Base-by-base conservation (phyloP, 2,113 vertebrate species). In the Atherinomorus stipes region DNA sequence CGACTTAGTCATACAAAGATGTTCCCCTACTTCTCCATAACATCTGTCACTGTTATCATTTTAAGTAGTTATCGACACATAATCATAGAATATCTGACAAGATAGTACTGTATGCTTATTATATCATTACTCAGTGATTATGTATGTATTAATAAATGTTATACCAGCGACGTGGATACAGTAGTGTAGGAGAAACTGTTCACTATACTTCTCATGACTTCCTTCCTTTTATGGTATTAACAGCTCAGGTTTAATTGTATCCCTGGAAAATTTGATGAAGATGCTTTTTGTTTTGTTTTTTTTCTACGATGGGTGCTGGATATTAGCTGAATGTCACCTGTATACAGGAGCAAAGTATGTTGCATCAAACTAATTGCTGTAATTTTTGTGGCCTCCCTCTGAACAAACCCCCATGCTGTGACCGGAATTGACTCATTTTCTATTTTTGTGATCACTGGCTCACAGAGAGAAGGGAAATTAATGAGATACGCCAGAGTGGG, bases 181-280 rank as follows among this genome's bases (percentile, higher is more conserved):
- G 8, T 7, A 9, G 31, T 34, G 18, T 87, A 56, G 64, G 69
- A 50, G 44, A 47, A 71, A 83, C 84, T 61, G 63, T 22, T 79
- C 58, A 72, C 82, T 83, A 74, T 68, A 44, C 73, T 31, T 51
- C 52, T 67, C 63, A 19, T 85, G 82, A 84, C 54, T 78, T 76
- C 76, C 53, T 58, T 25, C 12, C 73, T 83, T 64, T 73, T 71
- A 47, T 69, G 25, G 26, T 7, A 80, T 69, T 78, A 21, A 66
- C 22, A 3, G 37, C 51, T 44, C 47, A 15, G 10, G 71, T 77
- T 47, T 31, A 64, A n/a, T 19, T 61, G 16, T 22, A 4, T 34
- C 38, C 25, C 23, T n/a, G 34, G 49, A 13, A 74, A 74, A 10
- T 70, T 18, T 70, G 31, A 19, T 6, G 15, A 38, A 26, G 5